phyloP scores from a whole-genome alignment of 2,888 invertebrate genomes.

The Julus scandinavius region DNA sequence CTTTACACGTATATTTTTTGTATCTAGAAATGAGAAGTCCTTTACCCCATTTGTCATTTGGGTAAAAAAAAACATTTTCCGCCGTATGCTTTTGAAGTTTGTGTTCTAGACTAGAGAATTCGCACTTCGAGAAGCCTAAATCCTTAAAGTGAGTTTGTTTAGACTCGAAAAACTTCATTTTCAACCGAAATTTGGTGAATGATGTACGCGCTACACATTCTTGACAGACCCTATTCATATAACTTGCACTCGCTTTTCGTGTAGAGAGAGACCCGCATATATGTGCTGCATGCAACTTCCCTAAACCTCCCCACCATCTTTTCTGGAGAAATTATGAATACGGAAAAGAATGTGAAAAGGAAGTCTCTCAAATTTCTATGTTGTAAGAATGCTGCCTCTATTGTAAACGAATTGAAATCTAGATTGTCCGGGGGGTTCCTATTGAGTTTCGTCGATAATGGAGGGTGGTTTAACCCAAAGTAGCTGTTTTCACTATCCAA shows the following conservation, averaged over 20 bases:
- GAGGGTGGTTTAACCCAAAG: conserved; percentile 8
- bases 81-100: not conserved
- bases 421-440: not conserved
- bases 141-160: conserved; percentile 1
- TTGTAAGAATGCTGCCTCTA: not conserved
- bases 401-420: not conserved
- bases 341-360: not conserved
- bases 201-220: not conserved
- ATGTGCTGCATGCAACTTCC: not conserved
- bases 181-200: conserved; percentile 1
- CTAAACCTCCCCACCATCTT: not conserved
- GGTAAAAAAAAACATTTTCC: not conserved
- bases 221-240: conserved; percentile 42
- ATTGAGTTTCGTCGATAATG: not conserved
- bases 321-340: not conserved
- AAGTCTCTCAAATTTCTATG: conserved; percentile 1
- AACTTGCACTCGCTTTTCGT: not conserved
- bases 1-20: not conserved
- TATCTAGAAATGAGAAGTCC: not conserved
- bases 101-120: not conserved
- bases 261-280: not conserved
- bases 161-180: not conserved
- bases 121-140: not conserved
- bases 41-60: conserved; percentile 22
- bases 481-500: not conserved